Evolutionary conservation across 2,888 invertebrate species (phyloP).

Genomic region (Hesperia comma): DNA sequence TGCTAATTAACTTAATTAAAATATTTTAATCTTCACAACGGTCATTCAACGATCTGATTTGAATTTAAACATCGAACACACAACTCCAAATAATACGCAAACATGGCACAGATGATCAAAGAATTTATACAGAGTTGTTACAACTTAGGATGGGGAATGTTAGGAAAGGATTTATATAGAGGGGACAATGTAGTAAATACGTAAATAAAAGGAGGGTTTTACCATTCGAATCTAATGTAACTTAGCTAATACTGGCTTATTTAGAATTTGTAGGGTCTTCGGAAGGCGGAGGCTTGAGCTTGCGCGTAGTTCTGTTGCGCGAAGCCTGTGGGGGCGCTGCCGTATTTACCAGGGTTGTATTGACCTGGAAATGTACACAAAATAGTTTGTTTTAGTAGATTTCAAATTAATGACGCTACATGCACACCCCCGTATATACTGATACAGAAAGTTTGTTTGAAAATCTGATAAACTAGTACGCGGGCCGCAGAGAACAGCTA

Average conservation of each 20-base stretch:
- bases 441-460: too few species aligned
- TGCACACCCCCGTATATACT: too few species aligned
- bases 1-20: not conserved
- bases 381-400: not conserved
- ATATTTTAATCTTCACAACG: not conserved
- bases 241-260: conserved; percentile 40
- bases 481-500: too few species aligned
- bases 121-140: not conserved
- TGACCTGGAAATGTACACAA: conserved; percentile 63
- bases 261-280: conserved; percentile 75
- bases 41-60: too few species aligned
- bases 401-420: too few species aligned
- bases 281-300: conserved; percentile 67
- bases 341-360: conserved; percentile 77
- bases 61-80: too few species aligned
- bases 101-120: not conserved
- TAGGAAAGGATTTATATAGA: not conserved
- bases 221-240: conserved; percentile 33
- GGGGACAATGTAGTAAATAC: not conserved
- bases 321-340: conserved; percentile 54
- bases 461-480: too few species aligned
- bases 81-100: not conserved
- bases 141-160: not conserved
- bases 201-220: conserved; percentile 23
- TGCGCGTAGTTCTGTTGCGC: conserved; percentile 60